phyloP scores from a whole-genome alignment of 2,888 invertebrate genomes.

The Taenaris catops region DNA sequence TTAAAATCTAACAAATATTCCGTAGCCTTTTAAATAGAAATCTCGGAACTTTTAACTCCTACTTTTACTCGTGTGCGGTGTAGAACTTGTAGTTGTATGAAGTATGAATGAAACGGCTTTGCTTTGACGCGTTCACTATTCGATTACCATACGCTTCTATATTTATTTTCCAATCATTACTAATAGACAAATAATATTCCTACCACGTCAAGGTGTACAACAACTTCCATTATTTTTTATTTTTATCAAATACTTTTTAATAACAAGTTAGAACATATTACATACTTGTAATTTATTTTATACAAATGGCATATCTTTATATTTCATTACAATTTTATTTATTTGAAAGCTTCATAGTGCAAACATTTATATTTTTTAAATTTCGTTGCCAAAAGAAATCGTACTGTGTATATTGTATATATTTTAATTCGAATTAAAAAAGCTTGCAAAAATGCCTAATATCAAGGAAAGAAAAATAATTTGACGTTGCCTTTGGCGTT shows the following conservation, averaged over 20 bases:
- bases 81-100: slow-evolving; percentile 17
- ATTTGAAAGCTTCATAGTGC: too few relatives aligned
- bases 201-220: slow-evolving; percentile 11
- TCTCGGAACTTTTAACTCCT: slow-evolving; percentile 21
- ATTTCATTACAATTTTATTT: too few relatives aligned
- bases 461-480: too few relatives aligned
- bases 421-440: too few relatives aligned
- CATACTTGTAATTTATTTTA: slow-evolving; percentile 14
- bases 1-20: slow-evolving; percentile 15
- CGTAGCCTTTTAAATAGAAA: slow-evolving; percentile 10
- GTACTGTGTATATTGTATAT: too few relatives aligned
- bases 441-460: too few relatives aligned
- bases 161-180: slow-evolving; percentile 5
- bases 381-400: too few relatives aligned
- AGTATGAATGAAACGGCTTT: slow-evolving; percentile 35
- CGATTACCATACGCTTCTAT: background rate
- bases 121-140: slow-evolving; percentile 19
- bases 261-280: slow-evolving; percentile 3
- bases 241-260: slow-evolving; percentile 1
- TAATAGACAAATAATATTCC: slow-evolving; percentile 13
- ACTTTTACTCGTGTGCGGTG: slow-evolving; percentile 27
- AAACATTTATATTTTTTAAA: too few relatives aligned
- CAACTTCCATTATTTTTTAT: slow-evolving; percentile 17
- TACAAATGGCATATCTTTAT: slow-evolving; percentile 2
- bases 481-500: too few relatives aligned